Conservation (phyloP, 2,888 invertebrate genomes). For the Dryobotodes eremita region DNA sequence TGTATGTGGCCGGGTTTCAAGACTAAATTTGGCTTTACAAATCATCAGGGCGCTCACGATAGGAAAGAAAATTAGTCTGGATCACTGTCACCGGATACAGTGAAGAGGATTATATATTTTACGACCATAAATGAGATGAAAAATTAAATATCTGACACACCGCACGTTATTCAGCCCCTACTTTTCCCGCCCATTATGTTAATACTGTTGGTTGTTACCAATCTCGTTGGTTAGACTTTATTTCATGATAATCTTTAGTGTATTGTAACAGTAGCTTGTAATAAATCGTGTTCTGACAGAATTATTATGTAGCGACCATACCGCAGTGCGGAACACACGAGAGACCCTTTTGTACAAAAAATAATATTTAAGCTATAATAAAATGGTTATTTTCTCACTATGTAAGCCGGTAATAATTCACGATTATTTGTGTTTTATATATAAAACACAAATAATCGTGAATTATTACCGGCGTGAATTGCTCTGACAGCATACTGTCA, state of each 20-base stretch:
- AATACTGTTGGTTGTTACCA: too few species aligned
- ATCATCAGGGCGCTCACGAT: neutral
- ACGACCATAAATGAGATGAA: neutral
- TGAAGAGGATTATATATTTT: neutral
- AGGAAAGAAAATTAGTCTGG: neutral
- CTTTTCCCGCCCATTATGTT: neutral
- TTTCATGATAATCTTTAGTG: neutral
- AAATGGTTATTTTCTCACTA: conserved; percentile 17
- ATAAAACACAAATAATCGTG: too few species aligned
- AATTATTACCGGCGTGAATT: too few species aligned
- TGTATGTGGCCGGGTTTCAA: neutral
- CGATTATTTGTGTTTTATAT: conserved; percentile 9
- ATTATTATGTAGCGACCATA: conserved; percentile 2
- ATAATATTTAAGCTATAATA: conserved; percentile 10
- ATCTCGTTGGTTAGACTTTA: neutral
- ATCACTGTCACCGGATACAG: neutral
- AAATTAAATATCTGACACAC: too few species aligned
- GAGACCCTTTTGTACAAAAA: conserved; percentile 20
- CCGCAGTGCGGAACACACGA: conserved; percentile 20
- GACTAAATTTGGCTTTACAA: neutral
- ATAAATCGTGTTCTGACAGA: conserved; percentile 45
- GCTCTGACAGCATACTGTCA: too few species aligned
- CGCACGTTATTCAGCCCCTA: neutral
- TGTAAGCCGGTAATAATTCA: conserved; percentile 32
- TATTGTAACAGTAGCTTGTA: neutral